Conservation (phyloP, 2,113 vertebrate genomes). For the Tragulus kanchil region DNA sequence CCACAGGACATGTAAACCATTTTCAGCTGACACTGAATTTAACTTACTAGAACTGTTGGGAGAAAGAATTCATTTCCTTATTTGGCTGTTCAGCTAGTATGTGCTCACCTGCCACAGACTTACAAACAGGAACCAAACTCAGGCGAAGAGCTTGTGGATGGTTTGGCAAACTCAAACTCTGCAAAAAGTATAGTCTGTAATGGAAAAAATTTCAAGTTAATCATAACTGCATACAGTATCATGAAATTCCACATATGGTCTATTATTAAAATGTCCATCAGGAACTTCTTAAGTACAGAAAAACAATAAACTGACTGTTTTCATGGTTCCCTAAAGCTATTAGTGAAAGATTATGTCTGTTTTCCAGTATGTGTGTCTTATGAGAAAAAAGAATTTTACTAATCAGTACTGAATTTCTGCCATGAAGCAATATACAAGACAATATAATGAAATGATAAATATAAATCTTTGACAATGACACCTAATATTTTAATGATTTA, state of each 20-base stretch:
- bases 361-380: background rate
- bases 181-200: slow-evolving; percentile 47
- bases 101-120: slow-evolving; percentile 41
- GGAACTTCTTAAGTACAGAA: slow-evolving; percentile 26
- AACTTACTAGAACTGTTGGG: slow-evolving; percentile 71
- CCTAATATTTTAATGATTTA: slow-evolving; percentile 46
- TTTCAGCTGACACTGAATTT: slow-evolving; percentile 61
- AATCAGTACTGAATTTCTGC: background rate
- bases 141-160: slow-evolving; percentile 46
- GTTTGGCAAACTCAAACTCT: slow-evolving; percentile 21
- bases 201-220: slow-evolving; percentile 66
- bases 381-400: background rate
- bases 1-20: slow-evolving; percentile 48
- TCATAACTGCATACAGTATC: background rate
- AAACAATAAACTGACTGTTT: slow-evolving; percentile 4
- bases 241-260: slow-evolving; percentile 10
- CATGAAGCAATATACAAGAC: slow-evolving; percentile 22
- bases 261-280: slow-evolving; percentile 31
- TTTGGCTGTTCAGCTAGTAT: slow-evolving; percentile 18
- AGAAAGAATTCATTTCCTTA: slow-evolving; percentile 60
- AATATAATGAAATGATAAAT: slow-evolving; percentile 40
- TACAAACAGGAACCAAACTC: slow-evolving; percentile 52
- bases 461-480: background rate
- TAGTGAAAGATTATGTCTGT: slow-evolving; percentile 22
- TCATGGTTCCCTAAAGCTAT: background rate